Base-by-base conservation (phyloP, 1,140 invertebrate genomes). In the Drosophila repleta region DNA sequence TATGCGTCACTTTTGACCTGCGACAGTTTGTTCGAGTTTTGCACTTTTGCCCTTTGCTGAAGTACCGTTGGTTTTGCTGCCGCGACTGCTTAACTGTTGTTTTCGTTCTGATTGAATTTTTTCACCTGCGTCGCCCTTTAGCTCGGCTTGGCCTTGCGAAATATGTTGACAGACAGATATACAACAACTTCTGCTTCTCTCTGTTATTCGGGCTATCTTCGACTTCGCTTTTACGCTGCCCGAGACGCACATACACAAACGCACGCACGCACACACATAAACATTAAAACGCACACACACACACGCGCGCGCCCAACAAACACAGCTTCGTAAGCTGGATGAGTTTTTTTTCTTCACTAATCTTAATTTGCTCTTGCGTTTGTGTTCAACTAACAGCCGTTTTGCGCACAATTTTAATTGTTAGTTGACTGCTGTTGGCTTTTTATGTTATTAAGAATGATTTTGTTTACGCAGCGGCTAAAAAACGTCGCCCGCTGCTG, bases 381-480 rank as follows among this genome's bases (percentile, higher is more conserved):
- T 51, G 48, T 41, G 21, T 5, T 18, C 29, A 8, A 45, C 26
- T 15, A 41, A 41, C 4, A 43, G 21, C 13, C 17, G 8, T 43
- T 53, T 35, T 26, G 3, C 11, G 26, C 35, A 35, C 35, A 55
- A 13, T 32, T 45, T 57, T 35, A 52, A 29, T 41, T 60, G 10
- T 53, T 26, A 45, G 29, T 21, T 63, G 17, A n/a, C 21, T 18
- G 21, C 51, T 49, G 2, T 3, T 4, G 48, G 55, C 32, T 11
- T 35, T 35, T 35, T 64, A 56, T 56, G 43, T 66, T 71, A 72
- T 67, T 63, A 72, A 66, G 45, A 67, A 53, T 60, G 46, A 57
- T 66, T 49, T 72, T 72, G 69, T 72, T 72, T 67, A 72, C 69
- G 69, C 69, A 72, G 63, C 63, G 55, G 63, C 32, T 60, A 53